Conservation (phyloP, 2,113 vertebrate genomes). For the Nymphicus hollandicus region DNA sequence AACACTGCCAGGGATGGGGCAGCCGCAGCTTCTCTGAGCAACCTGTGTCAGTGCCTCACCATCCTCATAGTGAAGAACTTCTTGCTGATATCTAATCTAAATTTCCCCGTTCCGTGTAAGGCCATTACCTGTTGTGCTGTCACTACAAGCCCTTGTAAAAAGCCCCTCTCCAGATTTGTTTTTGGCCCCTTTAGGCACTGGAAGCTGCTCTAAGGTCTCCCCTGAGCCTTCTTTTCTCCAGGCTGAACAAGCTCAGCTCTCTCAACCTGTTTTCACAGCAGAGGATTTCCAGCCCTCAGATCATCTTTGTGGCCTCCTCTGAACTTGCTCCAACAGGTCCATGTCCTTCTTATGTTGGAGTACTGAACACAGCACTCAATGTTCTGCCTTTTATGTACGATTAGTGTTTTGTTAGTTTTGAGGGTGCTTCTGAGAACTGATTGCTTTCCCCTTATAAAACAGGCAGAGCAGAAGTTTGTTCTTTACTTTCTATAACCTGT, state of each 20-base stretch:
- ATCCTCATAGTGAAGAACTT: neutral
- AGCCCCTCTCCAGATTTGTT: neutral
- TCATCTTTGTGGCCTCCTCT: neutral
- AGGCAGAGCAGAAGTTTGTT: neutral
- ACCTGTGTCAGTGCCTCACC: neutral
- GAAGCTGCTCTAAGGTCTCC: neutral
- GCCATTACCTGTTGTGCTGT: neutral
- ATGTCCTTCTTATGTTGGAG: neutral
- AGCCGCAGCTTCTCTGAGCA: neutral
- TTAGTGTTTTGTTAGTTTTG: neutral
- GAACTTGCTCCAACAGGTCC: neutral
- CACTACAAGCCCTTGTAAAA: neutral
- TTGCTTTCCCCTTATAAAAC: neutral
- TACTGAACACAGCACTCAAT: neutral
- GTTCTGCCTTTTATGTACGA: neutral
- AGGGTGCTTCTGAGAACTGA: neutral
- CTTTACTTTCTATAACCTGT: neutral
- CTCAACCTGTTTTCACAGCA: neutral
- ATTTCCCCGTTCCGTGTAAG: neutral
- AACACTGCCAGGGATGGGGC: neutral
- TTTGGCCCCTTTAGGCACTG: neutral
- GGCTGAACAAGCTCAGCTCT: neutral
- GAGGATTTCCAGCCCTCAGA: neutral
- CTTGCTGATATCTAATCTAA: neutral
- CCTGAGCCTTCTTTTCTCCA: neutral